A percentile compares a stretch with the other conserved stretches of the same genome.
phyloP scores from a whole-genome alignment of 2,113 vertebrate genomes.

The Dicrurus megarhynchus region DNA sequence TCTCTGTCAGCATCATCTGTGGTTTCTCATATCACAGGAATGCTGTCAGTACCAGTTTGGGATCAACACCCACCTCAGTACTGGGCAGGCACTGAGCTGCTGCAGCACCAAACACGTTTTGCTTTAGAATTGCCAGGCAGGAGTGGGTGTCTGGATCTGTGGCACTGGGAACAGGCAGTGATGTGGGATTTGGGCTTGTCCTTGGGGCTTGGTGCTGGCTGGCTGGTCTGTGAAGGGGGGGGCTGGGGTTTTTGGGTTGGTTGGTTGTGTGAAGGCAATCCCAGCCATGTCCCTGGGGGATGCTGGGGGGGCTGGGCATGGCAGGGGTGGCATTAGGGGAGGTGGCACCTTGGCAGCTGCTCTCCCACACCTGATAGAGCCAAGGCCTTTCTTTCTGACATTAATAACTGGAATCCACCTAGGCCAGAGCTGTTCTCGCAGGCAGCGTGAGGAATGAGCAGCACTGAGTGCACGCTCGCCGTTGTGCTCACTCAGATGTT shows the following conservation, averaged over 20 bases:
- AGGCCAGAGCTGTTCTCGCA: not conserved
- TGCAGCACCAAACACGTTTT: no score
- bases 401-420: no score
- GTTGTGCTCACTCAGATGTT: not conserved
- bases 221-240: not conserved
- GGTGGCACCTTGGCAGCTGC: not conserved
- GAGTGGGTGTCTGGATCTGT: not conserved
- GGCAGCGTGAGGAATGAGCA: rapidly evolving
- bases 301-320: not conserved
- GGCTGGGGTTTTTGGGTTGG: rapidly evolving
- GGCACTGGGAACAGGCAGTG: not conserved
- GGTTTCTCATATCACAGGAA: not conserved
- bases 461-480: rapidly evolving
- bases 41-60: not conserved
- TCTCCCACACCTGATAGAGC: not conserved
- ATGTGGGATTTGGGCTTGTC: not conserved
- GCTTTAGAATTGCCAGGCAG: not conserved
- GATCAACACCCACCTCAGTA: not conserved
- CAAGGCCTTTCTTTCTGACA: not conserved
- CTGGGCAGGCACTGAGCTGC: not conserved
- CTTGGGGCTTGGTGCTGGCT: not conserved
- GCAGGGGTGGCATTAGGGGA: not conserved
- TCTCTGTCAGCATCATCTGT: not conserved
- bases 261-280: no score
- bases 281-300: not conserved